Base-by-base conservation (phyloP, 2,113 vertebrate genomes). In the Syngnathus scovelli region DNA sequence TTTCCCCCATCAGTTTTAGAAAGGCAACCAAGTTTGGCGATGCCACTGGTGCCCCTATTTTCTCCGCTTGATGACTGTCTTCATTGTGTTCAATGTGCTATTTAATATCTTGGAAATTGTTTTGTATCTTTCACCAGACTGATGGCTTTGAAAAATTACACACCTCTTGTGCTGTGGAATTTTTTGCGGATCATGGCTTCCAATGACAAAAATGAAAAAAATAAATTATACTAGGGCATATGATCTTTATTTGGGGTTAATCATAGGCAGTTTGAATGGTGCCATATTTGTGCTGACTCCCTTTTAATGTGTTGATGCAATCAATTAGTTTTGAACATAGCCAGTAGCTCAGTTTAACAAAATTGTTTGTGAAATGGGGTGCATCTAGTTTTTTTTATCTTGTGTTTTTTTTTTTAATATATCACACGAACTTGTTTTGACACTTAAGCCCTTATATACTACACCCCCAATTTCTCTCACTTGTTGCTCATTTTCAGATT, bases 401-500 rank as follows among this genome's bases (percentile, higher is more conserved):
- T 49, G 16, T 18, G 16, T 43, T 11, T 43, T 5, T 46, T 46
- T 46, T 49, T 49, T 16, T 33, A 33, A 33, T 33, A 19, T 49
- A 18, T 49, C 6, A 49, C 51, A 52, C 23, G 27, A 55, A 13
- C 11, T 1, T 23, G 51, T 23, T 59, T 18, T 38, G 38, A 15
- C 37, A 7, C 33, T 59, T 18, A 38, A 21, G 27, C 1, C 4
- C 21, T 61, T 19, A 38, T n/a, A 41, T 62, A 43, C 39, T 41
- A 1, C 1, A 38, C 1, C 6, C 21, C 18, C 7, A 18, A 12
- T 15, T 9, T 27, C 16, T 52, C 5, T 61, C 1, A 18, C 41
- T 48, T 7, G 7, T n/a, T 48, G 10, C 0, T 61, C 0, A 52
- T 27, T 61, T 67, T 56, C 58, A 89, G 88, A 78, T 77, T 12